A percentile compares a stretch with the other conserved stretches of the same genome.
phyloP scores from a whole-genome alignment of 2,888 invertebrate genomes.

The Tolmerus cingulatus region DNA sequence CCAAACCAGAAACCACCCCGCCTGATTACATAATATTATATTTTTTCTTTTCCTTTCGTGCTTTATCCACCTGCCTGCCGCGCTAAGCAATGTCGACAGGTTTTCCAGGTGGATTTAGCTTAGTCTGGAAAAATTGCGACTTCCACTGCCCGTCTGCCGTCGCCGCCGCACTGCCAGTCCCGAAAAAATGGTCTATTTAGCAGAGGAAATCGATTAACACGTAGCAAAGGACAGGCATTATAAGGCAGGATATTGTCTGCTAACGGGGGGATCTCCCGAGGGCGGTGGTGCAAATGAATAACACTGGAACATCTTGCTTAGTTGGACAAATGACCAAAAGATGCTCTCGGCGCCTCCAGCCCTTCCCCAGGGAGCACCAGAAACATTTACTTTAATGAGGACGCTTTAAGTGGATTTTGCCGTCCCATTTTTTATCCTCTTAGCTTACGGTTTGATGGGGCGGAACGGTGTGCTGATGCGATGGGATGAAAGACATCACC shows the following conservation, averaged over 20 bases:
- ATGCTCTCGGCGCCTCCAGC: conserved; percentile 9
- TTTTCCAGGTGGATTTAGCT: conserved; percentile 37
- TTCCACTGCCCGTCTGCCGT: neutral
- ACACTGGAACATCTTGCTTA: conserved; percentile 29
- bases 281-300: conserved; percentile 35
- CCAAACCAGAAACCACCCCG: neutral
- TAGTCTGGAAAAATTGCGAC: conserved; percentile 36
- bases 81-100: conserved; percentile 30
- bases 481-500: neutral
- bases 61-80: neutral
- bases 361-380: neutral
- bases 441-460: neutral
- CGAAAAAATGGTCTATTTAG: conserved; percentile 31
- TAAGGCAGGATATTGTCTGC: conserved; percentile 9
- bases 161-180: neutral
- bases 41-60: neutral
- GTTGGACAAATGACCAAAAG: conserved; percentile 39
- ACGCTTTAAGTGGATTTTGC: conserved; percentile 31
- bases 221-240: conserved; percentile 33
- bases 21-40: neutral
- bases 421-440: conserved; percentile 31
- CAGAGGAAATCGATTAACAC: conserved; percentile 40
- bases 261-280: conserved; percentile 19
- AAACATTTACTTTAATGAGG: conserved; percentile 37
- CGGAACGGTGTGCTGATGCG: neutral